These are phyloP conservation scores for Folsomia manolachei DNA, from an alignment of 2,888 invertebrate genomes.

Conservation along the genomic window DNA sequence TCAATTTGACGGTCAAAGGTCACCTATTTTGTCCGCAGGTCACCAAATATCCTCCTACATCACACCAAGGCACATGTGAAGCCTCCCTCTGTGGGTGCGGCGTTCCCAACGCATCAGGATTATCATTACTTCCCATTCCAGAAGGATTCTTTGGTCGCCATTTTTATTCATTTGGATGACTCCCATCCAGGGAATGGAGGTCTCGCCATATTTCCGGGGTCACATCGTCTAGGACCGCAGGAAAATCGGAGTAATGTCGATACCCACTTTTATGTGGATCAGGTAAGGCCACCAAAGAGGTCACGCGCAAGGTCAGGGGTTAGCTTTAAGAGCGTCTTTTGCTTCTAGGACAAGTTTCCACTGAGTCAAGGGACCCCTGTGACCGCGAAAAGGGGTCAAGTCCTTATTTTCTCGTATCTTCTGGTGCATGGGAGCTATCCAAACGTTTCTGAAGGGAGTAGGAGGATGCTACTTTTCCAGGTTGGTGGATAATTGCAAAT, in stretches of 20 bases:
- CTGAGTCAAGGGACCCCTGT: constrained; percentile 59
- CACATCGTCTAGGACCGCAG: constrained; percentile 61
- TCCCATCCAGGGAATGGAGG: constrained; percentile 62
- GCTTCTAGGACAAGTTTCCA: constrained; percentile 57
- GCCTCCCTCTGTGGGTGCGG: constrained; percentile 62
- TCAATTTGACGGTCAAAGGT: too few species aligned
- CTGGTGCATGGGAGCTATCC: constrained; percentile 62
- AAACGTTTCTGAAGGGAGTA: constrained; percentile 56
- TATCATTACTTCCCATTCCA: constrained; percentile 63
- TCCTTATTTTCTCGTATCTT: constrained; percentile 63
- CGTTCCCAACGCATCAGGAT: constrained; percentile 64
- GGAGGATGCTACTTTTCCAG: constrained; percentile 60
- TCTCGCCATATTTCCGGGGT: constrained; percentile 62
- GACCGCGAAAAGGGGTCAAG: constrained; percentile 59
- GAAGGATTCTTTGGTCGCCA: constrained; percentile 62
- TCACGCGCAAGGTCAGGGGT: not conserved
- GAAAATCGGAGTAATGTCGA: constrained; percentile 58
- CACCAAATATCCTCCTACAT: constrained; percentile 60
- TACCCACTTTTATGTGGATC: constrained; percentile 51
- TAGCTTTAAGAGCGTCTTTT: too few species aligned
- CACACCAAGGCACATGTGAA: constrained; percentile 64
- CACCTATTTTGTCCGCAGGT: too few species aligned
- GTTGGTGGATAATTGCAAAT: too few species aligned
- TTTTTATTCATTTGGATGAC: constrained; percentile 62
- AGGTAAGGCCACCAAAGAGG: constrained; percentile 24